These are phyloP conservation scores for Acleris holmiana DNA, from an alignment of 2,888 invertebrate genomes.

Conservation along the genomic window DNA sequence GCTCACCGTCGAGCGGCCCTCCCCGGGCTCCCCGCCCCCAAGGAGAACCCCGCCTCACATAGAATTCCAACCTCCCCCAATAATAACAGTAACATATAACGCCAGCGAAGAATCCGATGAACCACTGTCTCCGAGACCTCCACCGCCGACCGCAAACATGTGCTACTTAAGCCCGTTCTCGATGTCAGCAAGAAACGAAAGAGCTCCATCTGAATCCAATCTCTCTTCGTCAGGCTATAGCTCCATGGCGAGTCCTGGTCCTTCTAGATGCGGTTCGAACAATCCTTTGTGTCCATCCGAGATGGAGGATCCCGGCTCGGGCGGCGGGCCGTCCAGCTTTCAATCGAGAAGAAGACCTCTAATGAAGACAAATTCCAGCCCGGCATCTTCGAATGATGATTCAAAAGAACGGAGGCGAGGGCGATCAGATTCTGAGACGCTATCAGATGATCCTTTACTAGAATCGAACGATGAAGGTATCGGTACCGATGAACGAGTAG, in stretches of 20 bases:
- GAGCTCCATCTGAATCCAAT: constrained; percentile 92
- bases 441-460: constrained; percentile 88
- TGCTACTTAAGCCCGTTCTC: constrained; percentile 92
- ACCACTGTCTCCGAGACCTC: constrained; percentile 86
- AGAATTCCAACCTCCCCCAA: constrained; percentile 87
- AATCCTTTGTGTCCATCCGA: constrained; percentile 91
- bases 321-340: constrained; percentile 80
- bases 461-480: constrained; percentile 92
- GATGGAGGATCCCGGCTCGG: constrained; percentile 89
- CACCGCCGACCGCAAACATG: constrained; percentile 84
- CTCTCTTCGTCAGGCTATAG: constrained; percentile 93
- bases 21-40: constrained; percentile 86
- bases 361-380: constrained; percentile 85
- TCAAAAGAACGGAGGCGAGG: constrained; percentile 83
- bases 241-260: constrained; percentile 93
- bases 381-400: constrained; percentile 72
- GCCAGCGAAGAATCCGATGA: constrained; percentile 92
- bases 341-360: constrained; percentile 85
- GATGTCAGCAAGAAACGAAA: constrained; percentile 88
- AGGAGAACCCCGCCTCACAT: constrained; percentile 86
- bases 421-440: constrained; percentile 89
- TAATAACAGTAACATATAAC: constrained; percentile 90
- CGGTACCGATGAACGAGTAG: constrained; percentile 90
- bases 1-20: constrained; percentile 87
- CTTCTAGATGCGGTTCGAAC: constrained; percentile 91